Percentiles rank a stretch among this genome's conserved stretches.
Evolutionary conservation across 2,113 vertebrate genomes (phyloP).

Genomic region (Vicugna pacos): DNA sequence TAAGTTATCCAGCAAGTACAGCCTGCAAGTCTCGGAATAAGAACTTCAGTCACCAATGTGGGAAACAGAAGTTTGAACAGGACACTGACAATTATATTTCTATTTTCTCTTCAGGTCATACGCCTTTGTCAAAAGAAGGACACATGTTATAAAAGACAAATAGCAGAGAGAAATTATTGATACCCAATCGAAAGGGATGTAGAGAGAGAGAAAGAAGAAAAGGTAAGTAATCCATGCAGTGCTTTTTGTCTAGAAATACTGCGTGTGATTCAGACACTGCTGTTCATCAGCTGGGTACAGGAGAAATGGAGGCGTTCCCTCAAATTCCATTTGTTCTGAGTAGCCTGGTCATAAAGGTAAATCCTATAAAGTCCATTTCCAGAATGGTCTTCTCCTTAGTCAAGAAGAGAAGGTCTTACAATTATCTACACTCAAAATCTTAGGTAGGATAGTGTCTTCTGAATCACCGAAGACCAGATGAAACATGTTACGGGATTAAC

Average conservation of each 20-base stretch:
- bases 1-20: not conserved
- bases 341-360: not conserved
- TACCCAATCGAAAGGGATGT: not conserved
- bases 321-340: not conserved
- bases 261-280: not conserved
- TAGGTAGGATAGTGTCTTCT: not conserved
- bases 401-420: not conserved
- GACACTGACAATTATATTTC: not conserved
- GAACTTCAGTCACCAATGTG: not conserved
- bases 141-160: not conserved
- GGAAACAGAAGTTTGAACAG: not conserved
- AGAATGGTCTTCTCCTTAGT: not conserved
- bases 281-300: not conserved
- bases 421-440: not conserved
- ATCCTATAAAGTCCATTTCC: not conserved
- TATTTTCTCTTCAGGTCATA: not conserved
- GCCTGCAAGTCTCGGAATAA: not conserved
- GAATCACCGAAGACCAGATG: conserved; percentile 20
- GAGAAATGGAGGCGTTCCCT: conserved; percentile 7
- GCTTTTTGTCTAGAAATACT: not conserved
- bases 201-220: not conserved
- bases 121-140: not conserved
- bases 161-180: conserved; percentile 5
- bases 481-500: not conserved
- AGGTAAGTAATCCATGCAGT: not conserved